Conservation (phyloP, 1,140 invertebrate genomes). For the Tetragnatha versicolor region DNA sequence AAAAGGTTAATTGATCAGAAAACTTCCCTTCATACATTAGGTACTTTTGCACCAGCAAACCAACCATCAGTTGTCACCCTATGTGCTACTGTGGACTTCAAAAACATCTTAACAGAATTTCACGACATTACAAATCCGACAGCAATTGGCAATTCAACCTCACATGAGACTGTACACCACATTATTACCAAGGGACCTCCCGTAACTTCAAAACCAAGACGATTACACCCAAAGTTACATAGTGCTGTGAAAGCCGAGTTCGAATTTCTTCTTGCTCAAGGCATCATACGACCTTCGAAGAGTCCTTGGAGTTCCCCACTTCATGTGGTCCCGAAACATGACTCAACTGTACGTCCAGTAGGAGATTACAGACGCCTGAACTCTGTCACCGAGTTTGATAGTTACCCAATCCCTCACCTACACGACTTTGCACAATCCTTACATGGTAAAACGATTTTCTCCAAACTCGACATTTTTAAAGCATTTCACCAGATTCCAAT, state of each 20-base stretch:
- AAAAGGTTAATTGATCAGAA: conserved; percentile 22
- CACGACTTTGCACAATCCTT: conserved; percentile 36
- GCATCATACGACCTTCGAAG: conserved; percentile 56
- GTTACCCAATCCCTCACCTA: conserved; percentile 50
- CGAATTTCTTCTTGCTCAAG: conserved; percentile 31
- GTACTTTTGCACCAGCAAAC: not conserved
- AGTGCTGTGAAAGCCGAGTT: conserved; percentile 26
- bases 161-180: not conserved
- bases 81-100: not conserved
- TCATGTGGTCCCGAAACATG: conserved; percentile 58
- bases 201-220: conserved; percentile 18
- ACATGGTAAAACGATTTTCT: conserved; percentile 29
- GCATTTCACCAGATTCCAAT: conserved; percentile 49
- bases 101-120: too few relatives aligned
- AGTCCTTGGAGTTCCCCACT: conserved; percentile 57
- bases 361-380: conserved; percentile 53
- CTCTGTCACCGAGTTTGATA: conserved; percentile 15
- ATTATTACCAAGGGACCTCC: conserved; percentile 31
- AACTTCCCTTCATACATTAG: not conserved
- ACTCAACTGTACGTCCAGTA: conserved; percentile 12
- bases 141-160: not conserved
- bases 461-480: conserved; percentile 37
- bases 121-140: not conserved
- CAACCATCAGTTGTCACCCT: not conserved
- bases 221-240: conserved; percentile 15